Conservation (phyloP, 2,888 invertebrate species). For the Coelopa pilipes region DNA sequence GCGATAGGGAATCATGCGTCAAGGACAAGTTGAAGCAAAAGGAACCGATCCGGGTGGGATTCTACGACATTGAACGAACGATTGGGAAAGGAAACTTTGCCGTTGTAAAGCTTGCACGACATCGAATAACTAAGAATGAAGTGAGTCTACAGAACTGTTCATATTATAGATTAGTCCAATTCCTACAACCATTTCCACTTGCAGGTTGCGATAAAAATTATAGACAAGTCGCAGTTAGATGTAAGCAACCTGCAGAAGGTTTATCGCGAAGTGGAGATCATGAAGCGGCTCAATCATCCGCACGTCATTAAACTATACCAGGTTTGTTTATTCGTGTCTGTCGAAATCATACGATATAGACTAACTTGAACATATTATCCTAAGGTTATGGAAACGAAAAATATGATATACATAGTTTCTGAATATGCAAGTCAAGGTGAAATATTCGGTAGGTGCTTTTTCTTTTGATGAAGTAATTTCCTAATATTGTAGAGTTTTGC, state of each 20-base stretch:
- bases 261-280: constrained; percentile 96
- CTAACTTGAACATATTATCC: constrained; percentile 29
- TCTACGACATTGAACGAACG: constrained; percentile 97
- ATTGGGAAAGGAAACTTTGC: constrained; percentile 99
- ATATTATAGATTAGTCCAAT: background rate
- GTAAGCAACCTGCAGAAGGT: constrained; percentile 93
- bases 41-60: constrained; percentile 89
- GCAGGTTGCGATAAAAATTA: constrained; percentile 96
- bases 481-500: background rate
- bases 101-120: constrained; percentile 96
- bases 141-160: constrained; percentile 70
- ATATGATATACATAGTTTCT: constrained; percentile 97
- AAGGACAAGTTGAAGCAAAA: constrained; percentile 64
- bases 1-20: constrained; percentile 17
- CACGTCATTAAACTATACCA: constrained; percentile 98
- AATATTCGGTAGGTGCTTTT: constrained; percentile 87
- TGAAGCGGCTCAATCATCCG: constrained; percentile 96
- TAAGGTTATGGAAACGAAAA: constrained; percentile 97
- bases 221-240: constrained; percentile 92
- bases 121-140: constrained; percentile 98
- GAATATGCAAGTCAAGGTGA: constrained; percentile 98
- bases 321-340: constrained; percentile 68
- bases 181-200: constrained; percentile 62
- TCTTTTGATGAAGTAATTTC: too few species aligned
- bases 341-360: background rate